Conservation (phyloP, 2,797 vertebrate genomes). For the Sebastes dallii region DNA sequence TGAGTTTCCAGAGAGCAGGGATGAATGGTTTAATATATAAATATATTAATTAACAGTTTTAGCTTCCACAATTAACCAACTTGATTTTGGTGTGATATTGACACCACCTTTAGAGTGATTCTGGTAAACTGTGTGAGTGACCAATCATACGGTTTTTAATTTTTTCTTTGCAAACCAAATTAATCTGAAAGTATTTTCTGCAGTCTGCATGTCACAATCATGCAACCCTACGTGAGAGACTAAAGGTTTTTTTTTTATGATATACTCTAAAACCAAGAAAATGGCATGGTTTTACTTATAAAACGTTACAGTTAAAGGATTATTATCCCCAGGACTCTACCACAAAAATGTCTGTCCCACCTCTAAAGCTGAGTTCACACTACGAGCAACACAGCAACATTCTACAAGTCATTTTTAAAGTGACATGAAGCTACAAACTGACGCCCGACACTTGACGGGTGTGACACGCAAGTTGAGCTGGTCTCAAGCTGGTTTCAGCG, state of each 20-base stretch:
- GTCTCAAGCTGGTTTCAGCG: too few species aligned
- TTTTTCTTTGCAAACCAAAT: background rate
- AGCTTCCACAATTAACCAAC: background rate
- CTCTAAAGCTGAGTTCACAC: too few species aligned
- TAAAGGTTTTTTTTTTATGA: background rate
- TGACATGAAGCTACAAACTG: too few species aligned
- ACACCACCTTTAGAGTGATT: background rate
- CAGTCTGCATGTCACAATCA: background rate
- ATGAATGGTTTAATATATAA: background rate
- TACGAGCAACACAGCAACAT: too few species aligned
- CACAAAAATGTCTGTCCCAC: background rate
- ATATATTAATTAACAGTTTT: background rate
- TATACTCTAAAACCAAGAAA: background rate
- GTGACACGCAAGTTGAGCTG: too few species aligned
- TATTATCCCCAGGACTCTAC: background rate
- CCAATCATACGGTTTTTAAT: background rate
- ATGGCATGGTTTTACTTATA: background rate
- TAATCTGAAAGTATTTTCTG: background rate
- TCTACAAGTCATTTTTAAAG: too few species aligned
- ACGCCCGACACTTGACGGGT: too few species aligned
- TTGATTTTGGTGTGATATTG: background rate
- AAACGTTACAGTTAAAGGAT: background rate
- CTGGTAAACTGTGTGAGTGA: too few species aligned
- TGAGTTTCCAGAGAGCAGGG: background rate
- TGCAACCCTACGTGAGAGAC: background rate